These are phyloP conservation scores for Urophycis tenuis DNA, from an alignment of 2,797 vertebrate species.

Conservation along the genomic window DNA sequence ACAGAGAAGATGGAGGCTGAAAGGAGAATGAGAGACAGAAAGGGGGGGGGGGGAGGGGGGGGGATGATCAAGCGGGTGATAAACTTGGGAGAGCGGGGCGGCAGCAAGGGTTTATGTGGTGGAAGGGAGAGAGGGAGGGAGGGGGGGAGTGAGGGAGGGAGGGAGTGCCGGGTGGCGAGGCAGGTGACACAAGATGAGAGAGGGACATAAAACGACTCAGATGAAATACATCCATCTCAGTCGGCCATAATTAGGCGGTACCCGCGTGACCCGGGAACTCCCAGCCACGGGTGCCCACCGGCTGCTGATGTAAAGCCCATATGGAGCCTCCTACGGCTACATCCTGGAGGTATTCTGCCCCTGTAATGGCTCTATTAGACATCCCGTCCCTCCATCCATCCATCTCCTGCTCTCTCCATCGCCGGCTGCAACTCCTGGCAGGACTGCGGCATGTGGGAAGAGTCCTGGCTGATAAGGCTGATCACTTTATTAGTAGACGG, in stretches of 20 bases:
- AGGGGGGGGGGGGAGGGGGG: neutral
- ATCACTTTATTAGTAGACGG: slow-evolving; percentile 46
- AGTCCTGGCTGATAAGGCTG: slow-evolving; percentile 35
- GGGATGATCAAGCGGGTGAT: slow-evolving; percentile 17
- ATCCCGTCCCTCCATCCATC: slow-evolving; percentile 26
- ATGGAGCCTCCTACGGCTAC: slow-evolving; percentile 61
- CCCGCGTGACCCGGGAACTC: slow-evolving; percentile 50
- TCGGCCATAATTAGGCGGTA: slow-evolving; percentile 55
- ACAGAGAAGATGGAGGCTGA: neutral
- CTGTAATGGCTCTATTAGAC: slow-evolving; percentile 60
- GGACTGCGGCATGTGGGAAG: slow-evolving; percentile 42
- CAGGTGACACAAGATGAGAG: slow-evolving; percentile 40
- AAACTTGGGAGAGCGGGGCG: slow-evolving; percentile 32
- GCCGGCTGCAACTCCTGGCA: slow-evolving; percentile 53
- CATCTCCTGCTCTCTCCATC: slow-evolving; percentile 33
- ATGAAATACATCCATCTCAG: slow-evolving; percentile 66
- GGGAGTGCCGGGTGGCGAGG: slow-evolving; percentile 19
- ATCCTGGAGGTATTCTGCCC: slow-evolving; percentile 59
- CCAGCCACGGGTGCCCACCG: slow-evolving; percentile 42
- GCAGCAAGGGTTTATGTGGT: slow-evolving; percentile 30
- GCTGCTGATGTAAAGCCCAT: slow-evolving; percentile 55
- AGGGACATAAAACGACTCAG: slow-evolving; percentile 54
- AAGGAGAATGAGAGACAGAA: slow-evolving; percentile 1
- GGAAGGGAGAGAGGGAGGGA: slow-evolving; percentile 1
- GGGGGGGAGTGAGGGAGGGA: slow-evolving; percentile 25